A percentile compares a stretch with the other conserved stretches of the same genome.
Evolutionary conservation across 2,113 vertebrate species (phyloP).

Genomic region (Pelusios castaneus): DNA sequence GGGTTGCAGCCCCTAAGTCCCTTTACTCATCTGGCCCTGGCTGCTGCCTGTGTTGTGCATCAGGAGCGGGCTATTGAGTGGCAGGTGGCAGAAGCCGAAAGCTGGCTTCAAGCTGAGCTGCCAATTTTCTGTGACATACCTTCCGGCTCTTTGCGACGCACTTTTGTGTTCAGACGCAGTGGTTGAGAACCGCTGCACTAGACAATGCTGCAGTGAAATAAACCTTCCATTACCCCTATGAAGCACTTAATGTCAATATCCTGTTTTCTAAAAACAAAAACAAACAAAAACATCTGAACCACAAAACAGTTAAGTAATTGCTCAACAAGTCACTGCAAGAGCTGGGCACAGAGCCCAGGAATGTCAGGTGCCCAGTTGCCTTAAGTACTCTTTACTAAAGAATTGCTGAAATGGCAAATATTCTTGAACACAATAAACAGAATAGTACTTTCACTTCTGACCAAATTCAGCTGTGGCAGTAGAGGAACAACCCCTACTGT

Average conservation of each 20-base stretch:
- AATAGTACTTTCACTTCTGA: not conserved
- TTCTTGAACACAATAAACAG: not conserved
- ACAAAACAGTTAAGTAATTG: not conserved
- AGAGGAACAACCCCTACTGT: not conserved
- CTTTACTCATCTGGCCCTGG: too few relatives aligned
- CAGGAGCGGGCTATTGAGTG: too few relatives aligned
- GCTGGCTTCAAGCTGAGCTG: too few relatives aligned
- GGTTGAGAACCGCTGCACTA: too few relatives aligned
- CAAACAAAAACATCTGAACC: not conserved
- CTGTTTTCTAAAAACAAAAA: not conserved
- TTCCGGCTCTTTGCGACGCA: too few relatives aligned
- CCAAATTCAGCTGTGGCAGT: not conserved
- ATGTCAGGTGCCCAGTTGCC: not conserved
- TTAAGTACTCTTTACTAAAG: not conserved
- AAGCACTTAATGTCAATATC: not conserved
- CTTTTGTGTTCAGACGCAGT: too few relatives aligned
- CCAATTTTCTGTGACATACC: too few relatives aligned
- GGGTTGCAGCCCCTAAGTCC: too few relatives aligned
- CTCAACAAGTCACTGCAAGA: constrained; percentile 4
- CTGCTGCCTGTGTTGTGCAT: too few relatives aligned
- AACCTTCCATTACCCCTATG: not conserved
- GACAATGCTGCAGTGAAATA: not conserved
- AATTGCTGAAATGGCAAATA: constrained; percentile 16
- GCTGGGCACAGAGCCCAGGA: constrained; percentile 47
- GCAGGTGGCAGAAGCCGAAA: too few relatives aligned